phyloP scores from a whole-genome alignment of 1,140 invertebrate genomes.

The Trialeurodes vaporariorum region DNA sequence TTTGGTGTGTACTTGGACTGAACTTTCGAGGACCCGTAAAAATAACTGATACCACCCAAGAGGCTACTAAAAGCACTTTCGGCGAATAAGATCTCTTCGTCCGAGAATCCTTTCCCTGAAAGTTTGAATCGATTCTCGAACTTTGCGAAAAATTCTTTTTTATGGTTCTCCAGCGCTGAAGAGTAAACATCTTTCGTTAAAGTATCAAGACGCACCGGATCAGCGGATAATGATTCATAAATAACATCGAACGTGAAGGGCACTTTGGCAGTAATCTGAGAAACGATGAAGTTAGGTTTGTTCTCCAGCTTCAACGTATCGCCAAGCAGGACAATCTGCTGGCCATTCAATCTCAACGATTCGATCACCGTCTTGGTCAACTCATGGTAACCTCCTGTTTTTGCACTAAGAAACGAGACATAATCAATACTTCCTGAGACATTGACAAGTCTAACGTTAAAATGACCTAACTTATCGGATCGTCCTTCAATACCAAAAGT shows the following conservation, averaged over 20 bases:
- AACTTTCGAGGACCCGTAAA: slow-evolving; percentile 84
- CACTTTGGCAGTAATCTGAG: slow-evolving; percentile 62
- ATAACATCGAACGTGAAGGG: slow-evolving; percentile 77
- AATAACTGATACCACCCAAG: slow-evolving; percentile 92
- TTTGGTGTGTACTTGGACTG: slow-evolving; percentile 66
- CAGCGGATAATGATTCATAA: slow-evolving; percentile 62
- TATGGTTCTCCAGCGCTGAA: slow-evolving; percentile 45
- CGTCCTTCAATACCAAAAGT: slow-evolving; percentile 53
- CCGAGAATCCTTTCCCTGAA: slow-evolving; percentile 53
- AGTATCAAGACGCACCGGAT: slow-evolving; percentile 35
- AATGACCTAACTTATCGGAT: slow-evolving; percentile 66
- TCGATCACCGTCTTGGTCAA: slow-evolving; percentile 67
- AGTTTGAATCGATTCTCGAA: slow-evolving; percentile 64
- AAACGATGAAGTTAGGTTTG: slow-evolving; percentile 66
- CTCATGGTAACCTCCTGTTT: slow-evolving; percentile 53
- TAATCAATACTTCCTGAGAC: slow-evolving; percentile 46
- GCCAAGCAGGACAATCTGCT: slow-evolving; percentile 45
- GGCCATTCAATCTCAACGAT: slow-evolving; percentile 45
- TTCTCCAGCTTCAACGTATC: slow-evolving; percentile 32
- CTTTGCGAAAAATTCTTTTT: slow-evolving; percentile 45
- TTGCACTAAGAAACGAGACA: slow-evolving; percentile 58
- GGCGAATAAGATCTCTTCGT: slow-evolving; percentile 64
- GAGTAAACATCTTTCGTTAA: slow-evolving; percentile 50
- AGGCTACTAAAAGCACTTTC: slow-evolving; percentile 86
- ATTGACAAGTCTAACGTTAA: slow-evolving; percentile 43